These are phyloP conservation scores for Sinonovacula constricta DNA, from an alignment of 1,140 invertebrate genomes.

Conservation along the genomic window DNA sequence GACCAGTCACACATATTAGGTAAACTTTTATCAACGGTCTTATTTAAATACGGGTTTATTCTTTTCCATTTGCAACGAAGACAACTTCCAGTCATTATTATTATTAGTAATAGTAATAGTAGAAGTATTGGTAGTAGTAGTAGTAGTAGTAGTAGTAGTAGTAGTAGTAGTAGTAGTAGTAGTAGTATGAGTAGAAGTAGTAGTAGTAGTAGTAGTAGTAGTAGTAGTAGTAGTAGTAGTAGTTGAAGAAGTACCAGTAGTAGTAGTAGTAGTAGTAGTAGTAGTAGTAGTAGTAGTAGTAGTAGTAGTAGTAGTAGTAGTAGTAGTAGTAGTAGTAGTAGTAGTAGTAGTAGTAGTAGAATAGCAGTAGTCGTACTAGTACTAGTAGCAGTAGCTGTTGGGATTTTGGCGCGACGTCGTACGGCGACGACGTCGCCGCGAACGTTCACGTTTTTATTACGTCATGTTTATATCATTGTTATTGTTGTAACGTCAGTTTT, in stretches of 20 bases:
- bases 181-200: not conserved
- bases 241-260: not conserved
- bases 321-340: slow-evolving; percentile 2
- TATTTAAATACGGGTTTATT: too few relatives aligned
- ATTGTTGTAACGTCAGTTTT: too few relatives aligned
- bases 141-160: slow-evolving; percentile 4
- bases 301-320: slow-evolving; percentile 4
- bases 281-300: slow-evolving; percentile 4
- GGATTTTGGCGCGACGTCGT: not conserved
- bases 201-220: slow-evolving; percentile 2
- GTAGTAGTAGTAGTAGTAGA: slow-evolving; percentile 4
- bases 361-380: too few relatives aligned
- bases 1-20: too few relatives aligned
- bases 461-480: too few relatives aligned
- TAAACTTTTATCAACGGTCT: too few relatives aligned
- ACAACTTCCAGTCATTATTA: too few relatives aligned
- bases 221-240: slow-evolving; percentile 1
- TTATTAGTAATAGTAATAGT: not conserved
- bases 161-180: slow-evolving; percentile 4
- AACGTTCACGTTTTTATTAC: too few relatives aligned
- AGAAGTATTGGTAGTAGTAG: not conserved
- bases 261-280: slow-evolving; percentile 2
- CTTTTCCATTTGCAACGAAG: too few relatives aligned
- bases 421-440: too few relatives aligned
- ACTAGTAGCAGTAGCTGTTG: not conserved